Evolutionary conservation across 2,797 vertebrate species (phyloP).

Genomic region (Premnoplex brunnescens): DNA sequence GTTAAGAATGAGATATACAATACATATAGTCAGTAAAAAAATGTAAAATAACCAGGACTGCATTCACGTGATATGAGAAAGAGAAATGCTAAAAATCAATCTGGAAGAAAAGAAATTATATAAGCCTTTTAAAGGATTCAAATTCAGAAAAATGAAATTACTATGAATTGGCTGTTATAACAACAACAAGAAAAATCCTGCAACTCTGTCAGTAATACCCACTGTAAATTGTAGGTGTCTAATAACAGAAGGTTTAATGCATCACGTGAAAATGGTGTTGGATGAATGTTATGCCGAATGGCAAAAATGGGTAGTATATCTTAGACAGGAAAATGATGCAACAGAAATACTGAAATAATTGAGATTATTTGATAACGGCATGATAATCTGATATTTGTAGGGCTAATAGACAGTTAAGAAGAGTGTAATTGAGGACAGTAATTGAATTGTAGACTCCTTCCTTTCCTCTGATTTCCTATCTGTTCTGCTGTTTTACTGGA

Average conservation of each 20-base stretch:
- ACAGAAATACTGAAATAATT: slow-evolving; percentile 55
- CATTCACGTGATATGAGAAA: neutral
- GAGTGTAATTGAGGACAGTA: slow-evolving; percentile 19
- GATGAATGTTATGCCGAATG: neutral
- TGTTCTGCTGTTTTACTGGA: neutral
- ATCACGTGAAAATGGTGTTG: neutral
- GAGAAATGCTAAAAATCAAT: neutral
- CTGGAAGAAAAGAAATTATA: neutral
- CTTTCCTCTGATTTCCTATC: slow-evolving; percentile 45
- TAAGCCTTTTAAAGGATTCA: neutral
- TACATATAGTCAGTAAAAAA: neutral
- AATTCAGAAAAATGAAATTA: neutral
- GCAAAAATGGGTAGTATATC: neutral
- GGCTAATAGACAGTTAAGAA: slow-evolving; percentile 45
- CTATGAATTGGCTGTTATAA: neutral
- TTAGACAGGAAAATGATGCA: slow-evolving; percentile 28
- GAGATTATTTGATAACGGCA: slow-evolving; percentile 20
- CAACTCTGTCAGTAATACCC: neutral
- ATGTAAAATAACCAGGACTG: neutral
- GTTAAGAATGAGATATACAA: neutral
- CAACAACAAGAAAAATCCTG: neutral
- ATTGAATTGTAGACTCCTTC: slow-evolving; percentile 42
- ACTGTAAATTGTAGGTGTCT: neutral
- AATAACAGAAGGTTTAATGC: neutral
- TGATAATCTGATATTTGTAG: slow-evolving; percentile 45